These are phyloP conservation scores for Atherinomorus stipes DNA, from an alignment of 2,113 vertebrate genomes.

Conservation along the genomic window DNA sequence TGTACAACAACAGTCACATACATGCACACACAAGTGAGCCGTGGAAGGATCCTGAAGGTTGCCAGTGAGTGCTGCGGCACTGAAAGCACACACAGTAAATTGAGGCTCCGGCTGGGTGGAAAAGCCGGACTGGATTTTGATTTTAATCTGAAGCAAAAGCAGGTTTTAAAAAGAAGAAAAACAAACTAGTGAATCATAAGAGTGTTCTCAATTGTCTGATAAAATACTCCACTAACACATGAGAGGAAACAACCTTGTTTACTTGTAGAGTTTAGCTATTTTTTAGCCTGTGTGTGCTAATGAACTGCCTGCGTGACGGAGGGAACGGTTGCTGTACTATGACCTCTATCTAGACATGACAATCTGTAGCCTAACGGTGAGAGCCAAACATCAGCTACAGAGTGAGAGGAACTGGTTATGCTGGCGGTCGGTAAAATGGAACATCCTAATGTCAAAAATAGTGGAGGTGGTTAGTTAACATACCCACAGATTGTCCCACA, in stretches of 20 bases:
- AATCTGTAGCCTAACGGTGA: constrained; percentile 60
- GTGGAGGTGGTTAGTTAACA: background rate
- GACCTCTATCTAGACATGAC: constrained; percentile 81
- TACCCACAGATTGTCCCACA: background rate
- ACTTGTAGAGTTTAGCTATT: background rate
- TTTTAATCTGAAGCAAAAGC: constrained; percentile 61
- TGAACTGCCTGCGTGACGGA: constrained; percentile 46
- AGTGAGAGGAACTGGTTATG: constrained; percentile 35
- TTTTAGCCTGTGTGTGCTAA: constrained; percentile 9
- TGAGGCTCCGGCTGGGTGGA: constrained; percentile 74
- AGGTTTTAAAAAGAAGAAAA: constrained; percentile 59
- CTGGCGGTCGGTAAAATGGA: constrained; percentile 41
- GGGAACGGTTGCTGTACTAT: constrained; percentile 76
- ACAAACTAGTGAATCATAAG: background rate
- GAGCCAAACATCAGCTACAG: constrained; percentile 47
- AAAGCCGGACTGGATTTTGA: constrained; percentile 78
- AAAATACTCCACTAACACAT: background rate
- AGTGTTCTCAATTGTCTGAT: fast-evolving
- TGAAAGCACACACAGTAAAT: constrained; percentile 87
- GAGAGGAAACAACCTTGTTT: fast-evolving
- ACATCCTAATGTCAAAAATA: background rate
- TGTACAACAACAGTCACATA: constrained; percentile 80
- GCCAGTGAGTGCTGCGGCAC: constrained; percentile 78
- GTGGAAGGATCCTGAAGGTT: constrained; percentile 84
- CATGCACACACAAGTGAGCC: constrained; percentile 79